Percentiles rank a stretch among this genome's conserved stretches.
Evolutionary conservation across 2,113 vertebrate species (phyloP).

Genomic region (Speoplatyrhinus poulsoni): DNA sequence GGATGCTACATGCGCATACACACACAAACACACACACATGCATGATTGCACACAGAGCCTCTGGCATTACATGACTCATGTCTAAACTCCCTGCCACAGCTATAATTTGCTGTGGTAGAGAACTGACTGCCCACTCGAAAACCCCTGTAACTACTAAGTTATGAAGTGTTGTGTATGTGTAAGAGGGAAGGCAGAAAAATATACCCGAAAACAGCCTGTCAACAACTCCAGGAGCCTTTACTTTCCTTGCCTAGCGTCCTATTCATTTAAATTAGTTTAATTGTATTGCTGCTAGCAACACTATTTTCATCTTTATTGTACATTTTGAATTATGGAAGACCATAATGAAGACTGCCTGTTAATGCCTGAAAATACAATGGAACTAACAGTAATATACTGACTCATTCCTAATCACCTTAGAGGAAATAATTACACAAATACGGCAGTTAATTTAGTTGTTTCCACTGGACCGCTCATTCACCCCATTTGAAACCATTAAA

Average conservation of each 20-base stretch:
- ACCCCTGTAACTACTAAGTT: conserved; percentile 28
- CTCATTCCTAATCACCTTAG: background rate
- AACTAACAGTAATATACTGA: background rate
- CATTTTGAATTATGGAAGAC: too few relatives aligned
- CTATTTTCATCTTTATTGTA: conserved; percentile 33
- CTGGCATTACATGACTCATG: conserved; percentile 37
- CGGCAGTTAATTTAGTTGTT: background rate
- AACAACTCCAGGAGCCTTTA: conserved; percentile 13
- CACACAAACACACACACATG: conserved; percentile 7
- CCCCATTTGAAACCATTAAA: background rate
- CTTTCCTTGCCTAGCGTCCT: conserved; percentile 33
- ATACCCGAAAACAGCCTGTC: background rate
- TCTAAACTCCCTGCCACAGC: conserved; percentile 25
- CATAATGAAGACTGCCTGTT: too few relatives aligned
- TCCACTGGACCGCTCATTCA: background rate
- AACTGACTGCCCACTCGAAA: conserved; percentile 42
- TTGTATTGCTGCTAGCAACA: conserved; percentile 46
- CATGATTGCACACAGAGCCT: conserved; percentile 22
- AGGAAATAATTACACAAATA: background rate
- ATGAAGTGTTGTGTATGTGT: background rate
- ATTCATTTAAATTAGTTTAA: conserved; percentile 12
- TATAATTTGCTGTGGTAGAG: background rate
- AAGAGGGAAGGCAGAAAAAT: conserved; percentile 16
- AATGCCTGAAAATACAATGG: background rate
- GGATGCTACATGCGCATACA: background rate